Conservation (phyloP, 2,113 vertebrate genomes). For the Gymnobelideus leadbeateri region DNA sequence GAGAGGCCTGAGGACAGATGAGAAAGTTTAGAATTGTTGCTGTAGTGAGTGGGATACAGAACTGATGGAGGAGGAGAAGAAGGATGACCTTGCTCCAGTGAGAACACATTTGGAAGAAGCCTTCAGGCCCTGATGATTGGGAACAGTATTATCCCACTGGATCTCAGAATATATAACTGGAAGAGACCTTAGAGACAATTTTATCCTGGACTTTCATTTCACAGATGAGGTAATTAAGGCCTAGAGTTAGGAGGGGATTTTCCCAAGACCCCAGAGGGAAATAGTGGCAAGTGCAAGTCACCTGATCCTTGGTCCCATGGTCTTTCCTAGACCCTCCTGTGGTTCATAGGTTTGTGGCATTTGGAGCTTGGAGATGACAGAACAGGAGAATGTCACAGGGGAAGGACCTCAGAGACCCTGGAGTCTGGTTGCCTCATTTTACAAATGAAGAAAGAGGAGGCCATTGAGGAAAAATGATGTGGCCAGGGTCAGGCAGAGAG, state of each 20-base stretch:
- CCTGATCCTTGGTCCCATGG: background rate
- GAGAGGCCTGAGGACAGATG: background rate
- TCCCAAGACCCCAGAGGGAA: background rate
- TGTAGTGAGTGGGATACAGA: background rate
- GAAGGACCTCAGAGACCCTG: background rate
- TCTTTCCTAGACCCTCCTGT: background rate
- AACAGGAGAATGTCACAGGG: no score
- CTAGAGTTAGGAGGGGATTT: background rate
- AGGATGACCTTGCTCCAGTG: background rate
- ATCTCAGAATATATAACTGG: background rate
- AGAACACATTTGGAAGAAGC: background rate
- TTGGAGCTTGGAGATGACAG: no score
- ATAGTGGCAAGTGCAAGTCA: background rate
- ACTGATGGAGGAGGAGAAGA: background rate
- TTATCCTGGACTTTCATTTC: background rate
- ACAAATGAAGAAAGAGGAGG: background rate
- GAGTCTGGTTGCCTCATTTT: background rate
- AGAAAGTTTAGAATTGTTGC: background rate
- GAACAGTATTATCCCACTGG: background rate
- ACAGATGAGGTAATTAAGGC: background rate
- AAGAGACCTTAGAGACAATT: background rate
- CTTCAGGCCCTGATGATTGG: background rate
- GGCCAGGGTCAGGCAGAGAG: background rate
- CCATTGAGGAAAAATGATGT: background rate
- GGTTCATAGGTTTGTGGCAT: background rate